Conservation (phyloP, 2,113 vertebrate genomes). For the Damaliscus lunatus region DNA sequence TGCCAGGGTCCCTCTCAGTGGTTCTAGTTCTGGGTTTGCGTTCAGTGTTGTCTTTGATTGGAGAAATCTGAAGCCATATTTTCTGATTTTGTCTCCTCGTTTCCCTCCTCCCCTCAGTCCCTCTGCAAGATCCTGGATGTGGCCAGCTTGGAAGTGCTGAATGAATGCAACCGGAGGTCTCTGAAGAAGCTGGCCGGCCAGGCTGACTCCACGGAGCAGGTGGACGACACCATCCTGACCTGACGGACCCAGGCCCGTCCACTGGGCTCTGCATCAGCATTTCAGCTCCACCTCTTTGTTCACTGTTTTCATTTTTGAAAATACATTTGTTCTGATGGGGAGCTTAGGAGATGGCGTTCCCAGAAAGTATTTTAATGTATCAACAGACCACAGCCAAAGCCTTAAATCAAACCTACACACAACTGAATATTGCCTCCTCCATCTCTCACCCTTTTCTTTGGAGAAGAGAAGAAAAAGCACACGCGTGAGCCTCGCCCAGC, state of each 20-base stretch:
- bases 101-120: slow-evolving; percentile 75
- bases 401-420: slow-evolving; percentile 82
- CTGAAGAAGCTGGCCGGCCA: slow-evolving; percentile 92
- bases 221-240: slow-evolving; percentile 97
- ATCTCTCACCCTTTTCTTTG: slow-evolving; percentile 42
- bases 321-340: slow-evolving; percentile 79
- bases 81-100: neutral
- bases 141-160: slow-evolving; percentile 93
- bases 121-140: slow-evolving; percentile 92
- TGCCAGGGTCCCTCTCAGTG: neutral
- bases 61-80: neutral
- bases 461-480: slow-evolving; percentile 48
- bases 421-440: slow-evolving; percentile 72
- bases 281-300: slow-evolving; percentile 68
- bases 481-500: slow-evolving; percentile 24
- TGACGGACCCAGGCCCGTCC: slow-evolving; percentile 78
- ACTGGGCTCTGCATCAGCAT: slow-evolving; percentile 60
- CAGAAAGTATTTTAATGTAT: slow-evolving; percentile 83
- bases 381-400: slow-evolving; percentile 82
- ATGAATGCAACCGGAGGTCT: slow-evolving; percentile 92
- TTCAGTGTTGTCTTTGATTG: neutral
- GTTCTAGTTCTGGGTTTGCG: neutral
- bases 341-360: slow-evolving; percentile 78
- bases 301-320: slow-evolving; percentile 88
- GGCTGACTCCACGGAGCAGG: slow-evolving; percentile 92